phyloP scores from a whole-genome alignment of 1,140 invertebrate genomes.

The Sinella curviseta region DNA sequence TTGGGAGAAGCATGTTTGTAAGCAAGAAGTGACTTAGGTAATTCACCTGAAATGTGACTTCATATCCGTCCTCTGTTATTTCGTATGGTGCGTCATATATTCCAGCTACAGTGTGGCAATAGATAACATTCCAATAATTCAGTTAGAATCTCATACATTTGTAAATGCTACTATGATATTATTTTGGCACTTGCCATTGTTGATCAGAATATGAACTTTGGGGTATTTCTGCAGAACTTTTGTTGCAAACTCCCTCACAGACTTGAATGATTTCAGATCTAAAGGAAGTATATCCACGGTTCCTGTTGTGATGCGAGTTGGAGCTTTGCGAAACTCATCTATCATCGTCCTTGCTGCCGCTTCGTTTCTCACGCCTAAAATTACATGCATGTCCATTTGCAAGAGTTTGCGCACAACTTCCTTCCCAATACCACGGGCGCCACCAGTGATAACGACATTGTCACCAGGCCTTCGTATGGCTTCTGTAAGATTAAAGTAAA shows the following conservation, averaged over 20 bases:
- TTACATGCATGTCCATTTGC: background rate
- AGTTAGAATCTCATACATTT: background rate
- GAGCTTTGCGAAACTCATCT: slow-evolving; percentile 58
- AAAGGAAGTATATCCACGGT: slow-evolving; percentile 59
- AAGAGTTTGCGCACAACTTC: slow-evolving; percentile 3
- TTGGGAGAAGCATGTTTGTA: slow-evolving; percentile 76
- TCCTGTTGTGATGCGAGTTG: slow-evolving; percentile 54
- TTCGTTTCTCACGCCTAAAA: slow-evolving; percentile 58
- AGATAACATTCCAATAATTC: background rate
- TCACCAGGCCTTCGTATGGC: background rate
- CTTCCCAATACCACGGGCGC: slow-evolving; percentile 14
- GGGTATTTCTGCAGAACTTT: slow-evolving; percentile 64
- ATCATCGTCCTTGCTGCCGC: slow-evolving; percentile 62
- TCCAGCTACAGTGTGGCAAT: slow-evolving; percentile 64
- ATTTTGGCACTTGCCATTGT: slow-evolving; percentile 66
- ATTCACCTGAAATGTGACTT: slow-evolving; percentile 79
- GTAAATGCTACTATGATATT: background rate
- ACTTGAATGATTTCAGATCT: slow-evolving; percentile 66
- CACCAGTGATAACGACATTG: background rate
- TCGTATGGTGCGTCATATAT: slow-evolving; percentile 79
- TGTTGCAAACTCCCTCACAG: slow-evolving; percentile 73
- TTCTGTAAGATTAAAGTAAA: background rate
- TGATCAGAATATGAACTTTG: slow-evolving; percentile 72
- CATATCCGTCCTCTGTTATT: slow-evolving; percentile 75
- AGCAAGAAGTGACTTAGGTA: slow-evolving; percentile 85